Percentiles rank a stretch among this genome's conserved stretches.
phyloP scores from a whole-genome alignment of 1,140 invertebrate species.

The Zaprionus nigranus region DNA sequence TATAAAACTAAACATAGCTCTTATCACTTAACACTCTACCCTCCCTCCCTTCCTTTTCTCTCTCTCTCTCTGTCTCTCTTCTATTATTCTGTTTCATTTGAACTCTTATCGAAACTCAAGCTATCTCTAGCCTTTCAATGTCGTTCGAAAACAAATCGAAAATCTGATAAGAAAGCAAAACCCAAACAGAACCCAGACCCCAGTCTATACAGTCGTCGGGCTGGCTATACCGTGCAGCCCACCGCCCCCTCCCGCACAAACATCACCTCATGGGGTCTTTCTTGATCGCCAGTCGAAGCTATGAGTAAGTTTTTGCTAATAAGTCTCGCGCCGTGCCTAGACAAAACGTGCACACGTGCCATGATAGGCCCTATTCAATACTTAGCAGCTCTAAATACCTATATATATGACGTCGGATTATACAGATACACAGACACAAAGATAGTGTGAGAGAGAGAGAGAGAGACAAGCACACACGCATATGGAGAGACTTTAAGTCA shows the following conservation, averaged over 20 bases:
- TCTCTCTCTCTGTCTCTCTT: background rate
- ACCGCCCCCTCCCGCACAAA: background rate
- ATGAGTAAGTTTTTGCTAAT: constrained; percentile 48
- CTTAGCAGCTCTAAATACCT: constrained; percentile 6
- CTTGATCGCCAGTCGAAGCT: constrained; percentile 11
- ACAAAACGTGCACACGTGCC: constrained; percentile 55
- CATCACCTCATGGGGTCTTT: background rate
- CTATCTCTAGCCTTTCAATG: constrained; percentile 54
- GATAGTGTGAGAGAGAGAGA: background rate
- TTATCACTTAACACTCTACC: background rate
- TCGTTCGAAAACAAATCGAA: constrained; percentile 66
- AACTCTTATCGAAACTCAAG: constrained; percentile 41
- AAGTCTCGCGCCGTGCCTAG: constrained; percentile 1
- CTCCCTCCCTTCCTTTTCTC: background rate
- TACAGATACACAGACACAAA: background rate
- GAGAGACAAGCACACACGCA: background rate
- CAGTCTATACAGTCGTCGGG: background rate
- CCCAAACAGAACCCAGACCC: constrained; percentile 50
- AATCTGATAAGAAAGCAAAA: constrained; percentile 67
- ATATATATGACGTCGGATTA: constrained; percentile 26
- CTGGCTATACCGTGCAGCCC: constrained; percentile 2
- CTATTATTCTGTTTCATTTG: constrained; percentile 2
- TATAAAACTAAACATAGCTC: background rate
- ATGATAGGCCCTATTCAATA: background rate
- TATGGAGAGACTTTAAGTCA: constrained; percentile 24